Evolutionary conservation across 2,888 invertebrate genomes (phyloP).

Genomic region (Agonopterix alstromeriana): DNA sequence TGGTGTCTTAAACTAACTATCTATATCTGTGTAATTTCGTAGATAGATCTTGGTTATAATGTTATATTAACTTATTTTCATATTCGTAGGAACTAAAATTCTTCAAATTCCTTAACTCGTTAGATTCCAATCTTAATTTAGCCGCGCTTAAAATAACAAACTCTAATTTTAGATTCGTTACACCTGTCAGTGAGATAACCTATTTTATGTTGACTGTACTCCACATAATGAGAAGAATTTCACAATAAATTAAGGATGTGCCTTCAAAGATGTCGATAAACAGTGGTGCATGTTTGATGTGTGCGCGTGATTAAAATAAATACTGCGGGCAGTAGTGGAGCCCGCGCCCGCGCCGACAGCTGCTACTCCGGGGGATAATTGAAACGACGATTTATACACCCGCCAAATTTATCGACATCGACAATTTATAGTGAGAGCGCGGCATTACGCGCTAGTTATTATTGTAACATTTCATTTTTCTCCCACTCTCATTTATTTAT

Average conservation of each 20-base stretch:
- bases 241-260: constrained; percentile 40
- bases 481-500: constrained; percentile 12
- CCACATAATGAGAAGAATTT: neutral
- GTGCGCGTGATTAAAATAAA: constrained; percentile 68
- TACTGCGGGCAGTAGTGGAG: constrained; percentile 52
- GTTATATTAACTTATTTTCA: no score
- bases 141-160: neutral
- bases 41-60: no score
- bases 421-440: constrained; percentile 52
- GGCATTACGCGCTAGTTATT: constrained; percentile 31
- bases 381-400: constrained; percentile 71
- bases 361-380: constrained; percentile 67
- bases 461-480: constrained; percentile 34
- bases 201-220: neutral
- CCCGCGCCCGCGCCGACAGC: constrained; percentile 47
- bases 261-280: constrained; percentile 50
- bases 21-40: no score
- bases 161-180: neutral
- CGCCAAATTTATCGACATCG: constrained; percentile 70
- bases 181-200: neutral
- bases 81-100: no score
- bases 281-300: constrained; percentile 44
- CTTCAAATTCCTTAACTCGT: no score
- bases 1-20: neutral
- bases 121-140: neutral